Conservation (phyloP, 2,888 invertebrate genomes). For the Amphipyra berbera region DNA sequence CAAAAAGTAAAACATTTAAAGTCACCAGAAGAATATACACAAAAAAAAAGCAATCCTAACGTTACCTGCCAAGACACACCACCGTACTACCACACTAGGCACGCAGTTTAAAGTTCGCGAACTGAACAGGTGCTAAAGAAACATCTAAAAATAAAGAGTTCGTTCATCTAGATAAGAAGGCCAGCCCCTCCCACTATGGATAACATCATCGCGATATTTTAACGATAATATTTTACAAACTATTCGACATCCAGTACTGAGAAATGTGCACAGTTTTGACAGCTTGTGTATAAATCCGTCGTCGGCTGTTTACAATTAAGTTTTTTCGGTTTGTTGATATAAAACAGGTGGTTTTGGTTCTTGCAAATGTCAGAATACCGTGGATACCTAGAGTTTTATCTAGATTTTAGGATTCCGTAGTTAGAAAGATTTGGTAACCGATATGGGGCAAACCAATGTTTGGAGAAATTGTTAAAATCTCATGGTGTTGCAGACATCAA, state of each 20-base stretch:
- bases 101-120: conserved; percentile 71
- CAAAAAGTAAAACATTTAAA: background rate
- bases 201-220: conserved; percentile 45
- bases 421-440: background rate
- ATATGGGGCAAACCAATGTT: background rate
- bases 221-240: conserved; percentile 46
- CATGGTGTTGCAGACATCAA: no score
- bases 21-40: background rate
- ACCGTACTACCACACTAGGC: conserved; percentile 31
- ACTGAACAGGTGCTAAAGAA: conserved; percentile 76
- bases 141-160: conserved; percentile 84
- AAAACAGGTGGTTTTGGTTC: conserved; percentile 57
- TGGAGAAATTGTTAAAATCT: no score
- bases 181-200: conserved; percentile 63
- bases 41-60: background rate
- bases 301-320: conserved; percentile 84
- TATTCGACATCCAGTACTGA: conserved; percentile 38
- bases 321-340: conserved; percentile 68
- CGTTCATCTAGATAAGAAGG: conserved; percentile 77
- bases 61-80: conserved; percentile 15
- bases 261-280: conserved; percentile 59
- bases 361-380: conserved; percentile 40
- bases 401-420: conserved; percentile 38
- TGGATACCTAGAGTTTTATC: conserved; percentile 34
- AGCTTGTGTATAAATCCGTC: conserved; percentile 79